Conservation (phyloP, 1,140 invertebrate species). For the Atta texana region DNA sequence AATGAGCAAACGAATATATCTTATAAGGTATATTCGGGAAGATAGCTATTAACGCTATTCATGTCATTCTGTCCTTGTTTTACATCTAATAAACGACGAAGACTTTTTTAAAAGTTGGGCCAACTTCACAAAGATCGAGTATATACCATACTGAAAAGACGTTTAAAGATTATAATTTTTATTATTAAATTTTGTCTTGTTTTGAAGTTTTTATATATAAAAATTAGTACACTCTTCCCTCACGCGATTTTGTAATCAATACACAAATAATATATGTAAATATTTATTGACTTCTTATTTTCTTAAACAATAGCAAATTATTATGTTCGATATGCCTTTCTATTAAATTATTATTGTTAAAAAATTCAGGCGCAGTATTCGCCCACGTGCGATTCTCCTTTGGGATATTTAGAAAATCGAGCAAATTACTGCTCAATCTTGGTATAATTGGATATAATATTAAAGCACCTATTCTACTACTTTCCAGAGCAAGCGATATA, state of each 20-base stretch:
- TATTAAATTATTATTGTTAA: background rate
- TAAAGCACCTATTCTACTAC: conserved; percentile 91
- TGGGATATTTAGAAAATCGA: conserved; percentile 89
- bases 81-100: no score
- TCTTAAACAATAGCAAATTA: conserved; percentile 74
- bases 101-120: no score
- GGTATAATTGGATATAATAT: conserved; percentile 95
- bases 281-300: conserved; percentile 66
- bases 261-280: conserved; percentile 14
- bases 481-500: conserved; percentile 94
- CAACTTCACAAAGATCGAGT: no score
- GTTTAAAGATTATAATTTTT: no score
- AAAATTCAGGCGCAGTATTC: conserved; percentile 78
- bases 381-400: conserved; percentile 86
- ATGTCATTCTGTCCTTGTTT: no score
- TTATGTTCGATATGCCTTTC: conserved; percentile 28
- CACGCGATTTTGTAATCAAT: background rate
- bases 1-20: no score
- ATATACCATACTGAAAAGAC: no score
- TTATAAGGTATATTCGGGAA: no score
- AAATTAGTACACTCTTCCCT: background rate
- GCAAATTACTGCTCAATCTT: conserved; percentile 87
- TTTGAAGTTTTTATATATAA: background rate
- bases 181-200: background rate
- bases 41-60: no score